phyloP scores from a whole-genome alignment of 1,140 invertebrate genomes.

The Drosophila yakuba region DNA sequence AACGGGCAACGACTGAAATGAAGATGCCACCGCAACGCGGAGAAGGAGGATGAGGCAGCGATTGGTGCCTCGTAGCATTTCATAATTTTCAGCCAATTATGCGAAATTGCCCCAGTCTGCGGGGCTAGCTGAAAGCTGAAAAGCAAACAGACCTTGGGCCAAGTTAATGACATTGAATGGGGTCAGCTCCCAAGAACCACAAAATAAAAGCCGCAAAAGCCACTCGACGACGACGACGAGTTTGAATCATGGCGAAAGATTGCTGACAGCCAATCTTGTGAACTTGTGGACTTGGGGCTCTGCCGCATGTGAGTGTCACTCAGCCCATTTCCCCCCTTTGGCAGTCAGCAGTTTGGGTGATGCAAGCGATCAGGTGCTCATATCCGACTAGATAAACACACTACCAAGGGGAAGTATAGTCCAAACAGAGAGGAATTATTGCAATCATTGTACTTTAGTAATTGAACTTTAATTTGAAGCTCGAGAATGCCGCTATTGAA shows the following conservation, averaged over 20 bases:
- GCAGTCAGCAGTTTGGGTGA: conserved; percentile 30
- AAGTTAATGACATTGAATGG: conserved; percentile 80
- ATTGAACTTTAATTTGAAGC: not conserved
- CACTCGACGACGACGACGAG: conserved; percentile 16
- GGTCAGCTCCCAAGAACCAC: conserved; percentile 59
- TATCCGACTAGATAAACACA: conserved; percentile 1
- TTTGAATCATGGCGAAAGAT: conserved; percentile 48
- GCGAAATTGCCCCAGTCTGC: conserved; percentile 59
- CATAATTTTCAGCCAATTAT: conserved; percentile 78
- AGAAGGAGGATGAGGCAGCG: not conserved
- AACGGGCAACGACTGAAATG: conserved; percentile 19
- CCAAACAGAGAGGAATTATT: too few relatives aligned
- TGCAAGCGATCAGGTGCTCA: conserved; percentile 1
- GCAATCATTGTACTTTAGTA: too few relatives aligned
- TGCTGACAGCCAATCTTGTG: conserved; percentile 71
- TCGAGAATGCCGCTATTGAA: conserved; percentile 4
- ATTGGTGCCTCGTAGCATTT: conserved; percentile 57
- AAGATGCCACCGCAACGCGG: conserved; percentile 33
- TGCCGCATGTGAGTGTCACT: conserved; percentile 51
- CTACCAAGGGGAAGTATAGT: not conserved
- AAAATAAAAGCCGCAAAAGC: conserved; percentile 22
- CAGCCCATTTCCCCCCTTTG: conserved; percentile 20
- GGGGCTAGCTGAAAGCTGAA: conserved; percentile 40
- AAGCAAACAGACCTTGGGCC: conserved; percentile 77
- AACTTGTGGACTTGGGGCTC: conserved; percentile 37